Evolutionary conservation across 1,140 invertebrate genomes (phyloP).

Genomic region (Drosophila tani): DNA sequence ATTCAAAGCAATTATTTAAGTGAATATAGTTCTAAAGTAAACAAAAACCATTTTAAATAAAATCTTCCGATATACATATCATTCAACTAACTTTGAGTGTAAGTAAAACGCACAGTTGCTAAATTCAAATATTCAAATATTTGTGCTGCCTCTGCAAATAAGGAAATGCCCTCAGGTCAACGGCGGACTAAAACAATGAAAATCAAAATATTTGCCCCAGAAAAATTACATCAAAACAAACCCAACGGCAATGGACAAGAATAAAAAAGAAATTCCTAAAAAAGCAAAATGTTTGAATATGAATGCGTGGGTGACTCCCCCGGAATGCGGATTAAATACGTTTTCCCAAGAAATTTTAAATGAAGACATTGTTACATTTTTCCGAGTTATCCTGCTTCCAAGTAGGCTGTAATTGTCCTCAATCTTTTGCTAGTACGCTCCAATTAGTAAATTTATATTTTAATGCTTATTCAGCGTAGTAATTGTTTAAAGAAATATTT

Average conservation of each 20-base stretch:
- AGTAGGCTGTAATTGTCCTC: neutral
- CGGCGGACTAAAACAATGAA: constrained; percentile 18
- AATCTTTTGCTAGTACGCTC: neutral
- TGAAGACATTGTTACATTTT: neutral
- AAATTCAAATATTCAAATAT: constrained; percentile 21
- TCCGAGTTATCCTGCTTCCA: neutral
- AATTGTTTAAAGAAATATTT: too few species aligned
- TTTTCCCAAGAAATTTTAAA: constrained; percentile 1
- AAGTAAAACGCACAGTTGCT: neutral
- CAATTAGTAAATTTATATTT: neutral
- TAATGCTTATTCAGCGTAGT: neutral
- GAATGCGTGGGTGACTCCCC: neutral
- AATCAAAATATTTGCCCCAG: constrained; percentile 28
- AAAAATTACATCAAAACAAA: constrained; percentile 47
- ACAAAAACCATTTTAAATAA: neutral
- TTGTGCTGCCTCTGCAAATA: constrained; percentile 21
- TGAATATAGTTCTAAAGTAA: neutral
- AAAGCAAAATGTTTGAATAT: constrained; percentile 7
- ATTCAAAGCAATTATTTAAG: constrained; percentile 6
- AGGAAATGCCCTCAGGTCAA: constrained; percentile 9
- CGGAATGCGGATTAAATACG: constrained; percentile 2
- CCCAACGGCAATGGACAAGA: constrained; percentile 13
- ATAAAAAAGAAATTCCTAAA: constrained; percentile 16
- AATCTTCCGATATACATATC: neutral
- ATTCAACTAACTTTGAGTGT: constrained; percentile 6